phyloP scores from a whole-genome alignment of 1,140 invertebrate genomes.

The Calliphora vicina region DNA sequence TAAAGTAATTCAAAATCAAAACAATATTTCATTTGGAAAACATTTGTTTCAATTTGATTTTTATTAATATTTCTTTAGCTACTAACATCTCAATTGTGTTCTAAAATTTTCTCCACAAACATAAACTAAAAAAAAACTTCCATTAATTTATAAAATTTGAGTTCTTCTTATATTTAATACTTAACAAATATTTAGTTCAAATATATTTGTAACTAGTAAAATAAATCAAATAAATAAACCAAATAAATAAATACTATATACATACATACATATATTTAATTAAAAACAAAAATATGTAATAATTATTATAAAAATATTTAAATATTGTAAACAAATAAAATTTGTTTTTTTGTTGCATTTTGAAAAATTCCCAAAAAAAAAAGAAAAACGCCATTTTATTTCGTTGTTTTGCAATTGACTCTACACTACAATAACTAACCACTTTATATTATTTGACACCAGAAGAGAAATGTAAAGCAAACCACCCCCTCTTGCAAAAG shows the following conservation, averaged over 20 bases:
- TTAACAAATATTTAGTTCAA: background rate
- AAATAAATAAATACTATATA: no score
- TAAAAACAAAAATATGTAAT: background rate
- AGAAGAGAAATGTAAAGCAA: no score
- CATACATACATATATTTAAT: no score
- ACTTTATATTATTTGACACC: no score
- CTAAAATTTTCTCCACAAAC: no score
- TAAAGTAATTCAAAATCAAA: no score
- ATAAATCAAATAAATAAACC: background rate
- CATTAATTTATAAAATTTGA: background rate
- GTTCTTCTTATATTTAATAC: background rate
- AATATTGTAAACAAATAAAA: background rate
- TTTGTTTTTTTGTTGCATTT: constrained; percentile 8
- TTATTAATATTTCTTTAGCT: no score
- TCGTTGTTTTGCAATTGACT: no score
- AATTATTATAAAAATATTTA: background rate
- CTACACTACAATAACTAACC: no score
- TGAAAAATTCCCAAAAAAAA: background rate
- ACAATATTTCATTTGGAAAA: no score
- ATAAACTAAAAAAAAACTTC: background rate
- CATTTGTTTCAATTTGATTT: no score
- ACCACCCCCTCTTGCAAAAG: background rate
- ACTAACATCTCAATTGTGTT: background rate
- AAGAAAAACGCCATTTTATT: background rate
- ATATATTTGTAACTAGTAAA: background rate